Base-by-base conservation (phyloP, 2,888 invertebrate species). In the Sesia bembeciformis region DNA sequence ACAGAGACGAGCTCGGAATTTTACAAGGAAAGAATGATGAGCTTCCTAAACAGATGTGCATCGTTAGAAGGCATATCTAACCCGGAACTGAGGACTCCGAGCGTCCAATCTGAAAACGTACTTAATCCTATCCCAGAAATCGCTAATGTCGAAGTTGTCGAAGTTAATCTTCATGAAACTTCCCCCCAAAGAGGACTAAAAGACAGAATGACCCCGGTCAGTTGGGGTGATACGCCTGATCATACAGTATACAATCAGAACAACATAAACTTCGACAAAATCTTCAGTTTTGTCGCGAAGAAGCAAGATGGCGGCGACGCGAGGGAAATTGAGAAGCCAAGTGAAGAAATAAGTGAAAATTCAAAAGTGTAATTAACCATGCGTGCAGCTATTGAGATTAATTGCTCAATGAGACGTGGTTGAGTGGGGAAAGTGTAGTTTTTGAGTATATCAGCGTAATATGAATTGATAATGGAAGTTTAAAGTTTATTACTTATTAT, bases 161-260 rank as follows among this genome's bases (percentile, higher is more conserved):
- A 78, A 52, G 62, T 67, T 0, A 69, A 69, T 8, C 7, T 63
- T 3, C 60, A 62, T 4, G 58, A 57, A 39, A 42, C 55, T 3
- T 57, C 58, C 40, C 42, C 52, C 1, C 63, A 58, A 42, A 5
- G 41, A 49, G 4, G 6, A 39, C 60, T 62, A n/a, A 53, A 59
- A 8, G 75, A 70, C 39, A 64, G 75, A 23, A 65, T 75, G 8
- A 84, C 85, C 0, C 79, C 81, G 0, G 60, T 85, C 0, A 84
- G 84, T 52, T 90, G 90, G 90, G 90, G 90, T 0, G 90, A 90
- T 39, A 65, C 75, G 0, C 79, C 78, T 0, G 86, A 89, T 0
- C 86, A 88, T 46, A 83, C 84, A 0, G 62, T 90, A 1, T 90
- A 86, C 59, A 90, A 89, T 40, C 90, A 90, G 60, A 87, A 90